Evolutionary conservation across 2,113 vertebrate species (phyloP).

Genomic region (Acrocephalus kingi): DNA sequence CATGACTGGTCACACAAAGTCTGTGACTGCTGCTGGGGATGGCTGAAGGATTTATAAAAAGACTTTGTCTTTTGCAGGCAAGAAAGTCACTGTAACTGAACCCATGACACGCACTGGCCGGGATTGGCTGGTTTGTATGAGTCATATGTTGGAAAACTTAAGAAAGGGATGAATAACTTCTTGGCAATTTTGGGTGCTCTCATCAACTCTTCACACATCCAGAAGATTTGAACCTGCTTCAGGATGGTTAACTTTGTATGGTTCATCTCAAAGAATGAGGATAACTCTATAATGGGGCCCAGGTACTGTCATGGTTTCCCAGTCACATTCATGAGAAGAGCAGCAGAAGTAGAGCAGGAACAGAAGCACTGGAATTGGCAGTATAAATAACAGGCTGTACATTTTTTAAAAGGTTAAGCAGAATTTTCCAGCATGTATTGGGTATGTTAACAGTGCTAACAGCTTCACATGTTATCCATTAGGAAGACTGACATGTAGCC

Average conservation of each 20-base stretch:
- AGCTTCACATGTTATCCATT: neutral
- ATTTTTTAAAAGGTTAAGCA: neutral
- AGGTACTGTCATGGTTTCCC: neutral
- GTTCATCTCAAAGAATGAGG: neutral
- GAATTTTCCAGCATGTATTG: neutral
- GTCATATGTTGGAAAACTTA: neutral
- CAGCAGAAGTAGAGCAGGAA: neutral
- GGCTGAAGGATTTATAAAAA: neutral
- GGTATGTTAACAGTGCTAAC: neutral
- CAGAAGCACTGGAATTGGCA: neutral
- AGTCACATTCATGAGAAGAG: neutral
- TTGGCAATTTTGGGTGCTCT: neutral
- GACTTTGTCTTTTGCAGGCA: neutral
- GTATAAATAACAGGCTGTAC: neutral
- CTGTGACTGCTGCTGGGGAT: neutral
- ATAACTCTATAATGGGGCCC: neutral
- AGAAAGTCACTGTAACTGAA: neutral
- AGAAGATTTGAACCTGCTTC: neutral
- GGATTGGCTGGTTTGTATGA: neutral
- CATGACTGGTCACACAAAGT: neutral
- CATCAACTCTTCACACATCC: fast-evolving
- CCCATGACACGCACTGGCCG: no score
- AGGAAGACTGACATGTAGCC: neutral
- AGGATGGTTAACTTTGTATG: neutral
- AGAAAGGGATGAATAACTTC: neutral